Evolutionary conservation across 2,888 invertebrate genomes (phyloP).

Genomic region (Dynastes hyllus): DNA sequence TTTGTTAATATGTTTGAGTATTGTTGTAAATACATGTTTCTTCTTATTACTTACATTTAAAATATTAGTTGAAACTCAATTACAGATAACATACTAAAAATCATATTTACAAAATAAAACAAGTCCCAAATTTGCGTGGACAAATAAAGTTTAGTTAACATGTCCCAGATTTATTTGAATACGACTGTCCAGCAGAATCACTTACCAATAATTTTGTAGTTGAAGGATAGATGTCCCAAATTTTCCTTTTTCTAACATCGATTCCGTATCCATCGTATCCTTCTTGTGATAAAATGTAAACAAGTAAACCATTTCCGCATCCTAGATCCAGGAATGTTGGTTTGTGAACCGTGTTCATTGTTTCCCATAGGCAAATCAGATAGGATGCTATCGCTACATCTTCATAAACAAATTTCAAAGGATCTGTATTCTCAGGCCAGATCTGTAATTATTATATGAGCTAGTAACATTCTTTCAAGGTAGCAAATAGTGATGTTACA

Average conservation of each 20-base stretch:
- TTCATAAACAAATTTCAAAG: slow-evolving; percentile 96
- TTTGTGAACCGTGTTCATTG: slow-evolving; percentile 71
- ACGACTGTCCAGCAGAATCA: neutral
- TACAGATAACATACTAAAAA: too few relatives aligned
- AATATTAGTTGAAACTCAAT: too few relatives aligned
- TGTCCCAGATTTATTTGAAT: too few relatives aligned
- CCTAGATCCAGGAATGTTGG: slow-evolving; percentile 91
- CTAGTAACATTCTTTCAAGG: neutral
- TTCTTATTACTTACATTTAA: too few relatives aligned
- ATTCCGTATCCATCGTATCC: slow-evolving; percentile 89
- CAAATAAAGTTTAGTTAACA: too few relatives aligned
- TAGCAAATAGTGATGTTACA: too few relatives aligned
- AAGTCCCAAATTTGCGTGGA: too few relatives aligned
- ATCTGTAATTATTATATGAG: slow-evolving; percentile 72
- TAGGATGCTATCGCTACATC: slow-evolving; percentile 96
- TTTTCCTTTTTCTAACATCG: slow-evolving; percentile 88
- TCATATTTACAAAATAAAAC: too few relatives aligned
- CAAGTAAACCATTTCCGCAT: slow-evolving; percentile 97
- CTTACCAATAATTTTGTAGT: slow-evolving; percentile 78
- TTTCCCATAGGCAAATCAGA: slow-evolving; percentile 86
- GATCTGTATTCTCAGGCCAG: slow-evolving; percentile 96
- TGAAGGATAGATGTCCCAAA: slow-evolving; percentile 88
- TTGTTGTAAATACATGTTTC: too few relatives aligned
- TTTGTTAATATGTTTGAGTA: too few relatives aligned
- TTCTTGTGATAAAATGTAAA: slow-evolving; percentile 88